These are phyloP conservation scores for Oophaga sylvatica DNA, from an alignment of 2,797 vertebrate species.

Conservation along the genomic window DNA sequence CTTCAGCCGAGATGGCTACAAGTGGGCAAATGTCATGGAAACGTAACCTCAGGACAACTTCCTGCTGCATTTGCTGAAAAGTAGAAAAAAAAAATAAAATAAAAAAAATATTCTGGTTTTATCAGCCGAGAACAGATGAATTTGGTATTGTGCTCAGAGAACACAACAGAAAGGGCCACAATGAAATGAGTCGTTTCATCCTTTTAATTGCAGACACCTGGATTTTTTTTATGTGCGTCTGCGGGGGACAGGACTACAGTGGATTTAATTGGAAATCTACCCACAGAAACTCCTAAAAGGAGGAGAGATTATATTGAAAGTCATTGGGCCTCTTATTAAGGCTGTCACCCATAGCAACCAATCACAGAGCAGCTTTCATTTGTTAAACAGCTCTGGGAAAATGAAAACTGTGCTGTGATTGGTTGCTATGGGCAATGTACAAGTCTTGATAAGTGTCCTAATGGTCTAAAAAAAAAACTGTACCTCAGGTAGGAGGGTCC, in stretches of 20 bases:
- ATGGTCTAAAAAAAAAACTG: too few relatives aligned
- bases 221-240: background rate
- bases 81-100: slow-evolving; percentile 58
- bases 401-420: too few relatives aligned
- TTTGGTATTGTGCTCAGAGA: slow-evolving; percentile 62
- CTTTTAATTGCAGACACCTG: slow-evolving; percentile 62
- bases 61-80: slow-evolving; percentile 77
- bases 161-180: slow-evolving; percentile 58
- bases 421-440: too few relatives aligned
- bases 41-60: slow-evolving; percentile 85
- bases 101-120: slow-evolving; percentile 63
- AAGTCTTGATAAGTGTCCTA: too few relatives aligned
- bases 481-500: too few relatives aligned
- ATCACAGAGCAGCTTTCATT: too few relatives aligned
- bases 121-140: slow-evolving; percentile 66
- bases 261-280: too few relatives aligned
- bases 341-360: too few relatives aligned
- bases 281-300: background rate
- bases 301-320: background rate
- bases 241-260: background rate
- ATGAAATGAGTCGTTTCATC: slow-evolving; percentile 56
- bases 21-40: slow-evolving; percentile 86
- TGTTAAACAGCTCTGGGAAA: too few relatives aligned
- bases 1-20: slow-evolving; percentile 76
- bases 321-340: too few relatives aligned